phyloP scores from a whole-genome alignment of 2,888 invertebrate species.

The Eupithecia centaureata region DNA sequence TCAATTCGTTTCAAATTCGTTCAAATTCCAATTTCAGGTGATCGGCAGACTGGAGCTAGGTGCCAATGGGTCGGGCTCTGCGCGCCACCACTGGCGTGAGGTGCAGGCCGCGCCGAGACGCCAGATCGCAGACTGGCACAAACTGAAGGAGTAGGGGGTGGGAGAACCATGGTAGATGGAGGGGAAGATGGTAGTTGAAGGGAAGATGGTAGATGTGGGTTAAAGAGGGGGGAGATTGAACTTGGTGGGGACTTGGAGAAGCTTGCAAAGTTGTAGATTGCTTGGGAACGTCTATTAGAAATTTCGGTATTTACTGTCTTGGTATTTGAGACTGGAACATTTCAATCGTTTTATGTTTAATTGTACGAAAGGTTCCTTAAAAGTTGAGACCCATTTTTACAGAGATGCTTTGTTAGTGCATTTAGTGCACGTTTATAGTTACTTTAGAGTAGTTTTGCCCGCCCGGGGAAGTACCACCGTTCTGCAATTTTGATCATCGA shows the following conservation, averaged over 20 bases:
- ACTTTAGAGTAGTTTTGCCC: slow-evolving; percentile 13
- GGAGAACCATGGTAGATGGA: neutral
- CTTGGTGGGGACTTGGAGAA: neutral
- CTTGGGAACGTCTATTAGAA: neutral
- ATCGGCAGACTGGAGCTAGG: slow-evolving; percentile 98
- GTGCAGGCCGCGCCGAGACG: slow-evolving; percentile 98
- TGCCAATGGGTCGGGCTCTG: slow-evolving; percentile 91
- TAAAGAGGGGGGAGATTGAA: neutral
- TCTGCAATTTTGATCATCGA: slow-evolving; percentile 4
- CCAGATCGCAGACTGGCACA: slow-evolving; percentile 99
- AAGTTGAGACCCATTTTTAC: neutral
- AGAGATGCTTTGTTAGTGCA: neutral
- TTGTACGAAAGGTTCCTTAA: neutral
- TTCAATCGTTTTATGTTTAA: neutral
- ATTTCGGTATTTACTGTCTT: neutral
- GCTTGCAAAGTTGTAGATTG: neutral
- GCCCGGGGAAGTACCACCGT: slow-evolving; percentile 31
- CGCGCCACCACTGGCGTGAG: slow-evolving; percentile 98
- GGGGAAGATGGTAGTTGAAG: neutral
- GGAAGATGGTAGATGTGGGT: neutral
- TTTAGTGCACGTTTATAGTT: neutral
- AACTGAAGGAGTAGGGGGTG: slow-evolving; percentile 91
- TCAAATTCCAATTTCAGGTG: slow-evolving; percentile 90
- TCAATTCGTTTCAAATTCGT: neutral
- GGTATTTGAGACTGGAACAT: neutral